Evolutionary conservation across 2,113 vertebrate genomes (phyloP), one percentile per base, ranked within the genome.

Genomic region (Poeciliopsis turrubarensis): DNA sequence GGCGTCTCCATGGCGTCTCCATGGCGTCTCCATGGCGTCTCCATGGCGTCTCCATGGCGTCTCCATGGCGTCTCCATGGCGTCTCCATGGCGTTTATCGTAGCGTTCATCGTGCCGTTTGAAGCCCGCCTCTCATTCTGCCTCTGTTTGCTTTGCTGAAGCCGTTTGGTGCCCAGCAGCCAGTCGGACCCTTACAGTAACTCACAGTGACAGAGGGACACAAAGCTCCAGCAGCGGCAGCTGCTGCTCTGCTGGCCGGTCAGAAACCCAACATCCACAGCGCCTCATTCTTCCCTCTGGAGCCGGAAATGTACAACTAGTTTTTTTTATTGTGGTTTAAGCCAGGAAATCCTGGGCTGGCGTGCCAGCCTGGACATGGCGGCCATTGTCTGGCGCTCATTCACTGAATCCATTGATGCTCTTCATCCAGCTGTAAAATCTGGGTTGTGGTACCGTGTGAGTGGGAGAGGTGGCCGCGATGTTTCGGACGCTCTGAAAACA

Each of bases 341-440:
- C 90, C 92, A 92, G 93, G 92, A 94, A 92, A 92, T 94, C 93
- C 91, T 76, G 83, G 70, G 82, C 76, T 93, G 90, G 91, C 80
- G 60, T 91, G 86, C 79, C 66, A 85, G 85, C 83, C 80, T 82
- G 89, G 85, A 81, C 72, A 85, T 78, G 34, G 29, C 54, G 73
- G 84, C 90, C 70, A 89, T 93, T 94, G 91, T 93, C 88, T 89
- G 83, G 72, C 79, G 60, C 73, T 75, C 73, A 79, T 82, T 92
- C 90, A 92, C 79, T 93, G 90, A 81, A 78, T 73, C 91, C 82
- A 94, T 94, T 95, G 91, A 94, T 86, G 83, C 83, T 91, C 89
- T 93, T 92, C 92, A 92, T 89, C 93, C 93, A 93, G 90, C 93
- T 94, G 93, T 93, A 92, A 93, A 94, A 94, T 94, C 78, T 89